Base-by-base conservation (phyloP, 2,113 vertebrate genomes). In the Semicossyphus pulcher region DNA sequence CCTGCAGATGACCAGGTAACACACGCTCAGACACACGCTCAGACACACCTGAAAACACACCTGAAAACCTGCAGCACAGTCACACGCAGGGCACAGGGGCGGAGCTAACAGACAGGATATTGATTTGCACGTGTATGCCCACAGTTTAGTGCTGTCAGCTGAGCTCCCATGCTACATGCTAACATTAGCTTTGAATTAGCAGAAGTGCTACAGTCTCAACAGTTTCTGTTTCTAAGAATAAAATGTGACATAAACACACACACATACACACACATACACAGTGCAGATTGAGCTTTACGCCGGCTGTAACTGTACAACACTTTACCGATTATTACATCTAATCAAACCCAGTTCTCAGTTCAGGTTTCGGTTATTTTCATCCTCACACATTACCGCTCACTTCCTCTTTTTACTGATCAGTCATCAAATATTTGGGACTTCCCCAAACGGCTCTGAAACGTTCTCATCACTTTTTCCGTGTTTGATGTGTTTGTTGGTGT, bases 1-100 rank as follows among this genome's bases (percentile, higher is more conserved):
- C 64, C 94, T 98, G 29, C 96, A 99, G 86, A 96, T 98, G 94
- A 94, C 94, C 57, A 84, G 79, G 84, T 89, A 73, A 25, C 14
- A 18, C 10, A n/a, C n/a, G n/a, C 14, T 15, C 29, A 5, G 18
- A 23, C 10, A 4, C 32, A 8, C 53, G n/a, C 14, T 15, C 29
- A 5, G 18, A 23, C 10, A 4, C 32, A 8, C 53, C 29, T 10
- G 9, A 36, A 11, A 36, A n/a, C n/a, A n/a, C n/a, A n/a, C n/a
- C n/a, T n/a, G n/a, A n/a, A n/a, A n/a, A n/a, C n/a, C n/a, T n/a
- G n/a, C n/a, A n/a, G n/a, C n/a, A n/a, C n/a, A n/a, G n/a, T n/a
- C n/a, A n/a, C n/a, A n/a, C n/a, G n/a, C n/a, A n/a, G n/a, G n/a
- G n/a, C n/a, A n/a, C n/a, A n/a, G n/a, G n/a, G n/a, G n/a, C n/a